These are phyloP conservation scores for Cherax quadricarinatus DNA, from an alignment of 1,140 invertebrate genomes.

Conservation along the genomic window DNA sequence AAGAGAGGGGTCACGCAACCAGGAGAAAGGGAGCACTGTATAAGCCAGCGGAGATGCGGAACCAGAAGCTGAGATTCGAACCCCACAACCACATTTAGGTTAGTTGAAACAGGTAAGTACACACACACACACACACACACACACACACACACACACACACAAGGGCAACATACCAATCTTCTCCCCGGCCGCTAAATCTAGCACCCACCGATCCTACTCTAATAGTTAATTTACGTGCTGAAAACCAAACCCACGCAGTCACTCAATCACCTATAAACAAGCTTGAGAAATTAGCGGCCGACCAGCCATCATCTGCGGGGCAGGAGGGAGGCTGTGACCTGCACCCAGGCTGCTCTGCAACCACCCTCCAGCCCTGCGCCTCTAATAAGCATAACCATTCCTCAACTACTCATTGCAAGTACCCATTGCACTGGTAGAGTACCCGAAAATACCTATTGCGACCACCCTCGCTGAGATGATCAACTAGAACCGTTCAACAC, in stretches of 20 bases:
- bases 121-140: slow-evolving; percentile 25
- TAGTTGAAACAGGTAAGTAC: not conserved
- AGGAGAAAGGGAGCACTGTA: too few relatives aligned
- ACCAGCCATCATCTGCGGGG: slow-evolving; percentile 27
- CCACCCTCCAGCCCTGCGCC: not conserved
- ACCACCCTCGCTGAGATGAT: not conserved
- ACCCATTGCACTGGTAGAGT: not conserved
- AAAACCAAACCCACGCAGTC: slow-evolving; percentile 70
- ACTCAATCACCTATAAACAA: slow-evolving; percentile 70
- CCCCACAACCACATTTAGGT: not conserved
- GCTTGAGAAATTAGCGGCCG: slow-evolving; percentile 68
- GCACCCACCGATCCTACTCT: slow-evolving; percentile 63
- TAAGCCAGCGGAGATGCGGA: too few relatives aligned
- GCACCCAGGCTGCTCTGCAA: slow-evolving; percentile 2
- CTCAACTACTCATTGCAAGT: not conserved
- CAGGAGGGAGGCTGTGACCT: not conserved
- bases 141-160: slow-evolving; percentile 18
- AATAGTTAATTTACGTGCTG: slow-evolving; percentile 71
- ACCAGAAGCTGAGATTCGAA: too few relatives aligned
- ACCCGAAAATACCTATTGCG: not conserved
- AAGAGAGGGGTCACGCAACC: too few relatives aligned
- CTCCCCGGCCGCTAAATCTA: slow-evolving; percentile 55
- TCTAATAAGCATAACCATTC: not conserved
- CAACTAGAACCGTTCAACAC: too few relatives aligned
- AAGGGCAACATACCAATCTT: slow-evolving; percentile 16